A percentile compares a stretch with the other conserved stretches of the same genome.
Conservation (phyloP, 2,113 vertebrate genomes). For the Alligator mississippiensis region DNA sequence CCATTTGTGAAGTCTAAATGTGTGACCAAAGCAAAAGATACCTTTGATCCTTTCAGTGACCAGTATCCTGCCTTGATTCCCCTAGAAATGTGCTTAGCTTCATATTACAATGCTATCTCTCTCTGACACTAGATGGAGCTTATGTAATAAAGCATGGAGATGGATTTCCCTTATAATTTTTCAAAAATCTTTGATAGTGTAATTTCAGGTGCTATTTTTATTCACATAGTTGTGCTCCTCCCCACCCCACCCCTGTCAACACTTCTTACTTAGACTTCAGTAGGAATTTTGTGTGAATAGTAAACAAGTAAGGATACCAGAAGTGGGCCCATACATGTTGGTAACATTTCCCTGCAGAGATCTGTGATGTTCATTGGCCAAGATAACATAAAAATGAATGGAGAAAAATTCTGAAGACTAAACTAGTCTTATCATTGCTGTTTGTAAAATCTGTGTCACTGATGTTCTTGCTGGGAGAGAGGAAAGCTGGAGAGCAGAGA, state of each 20-base stretch:
- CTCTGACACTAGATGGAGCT: not conserved
- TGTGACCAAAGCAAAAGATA: not conserved
- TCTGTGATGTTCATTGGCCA: slow-evolving; percentile 49
- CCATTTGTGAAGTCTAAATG: not conserved
- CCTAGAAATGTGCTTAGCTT: not conserved
- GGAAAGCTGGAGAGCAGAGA: slow-evolving; percentile 42
- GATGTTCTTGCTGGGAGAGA: slow-evolving; percentile 38
- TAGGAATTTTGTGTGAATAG: not conserved
- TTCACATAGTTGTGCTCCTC: not conserved
- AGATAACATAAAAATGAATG: slow-evolving; percentile 58
- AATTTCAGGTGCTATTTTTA: not conserved
- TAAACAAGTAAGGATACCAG: not conserved
- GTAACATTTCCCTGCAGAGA: slow-evolving; percentile 44
- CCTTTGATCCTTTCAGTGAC: not conserved
- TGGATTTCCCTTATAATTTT: not conserved
- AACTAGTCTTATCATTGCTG: slow-evolving; percentile 37
- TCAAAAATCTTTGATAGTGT: not conserved
- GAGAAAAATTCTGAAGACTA: slow-evolving; percentile 31
- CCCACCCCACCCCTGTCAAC: not conserved
- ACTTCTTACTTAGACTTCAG: not conserved
- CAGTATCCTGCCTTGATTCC: not conserved
- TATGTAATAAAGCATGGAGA: not conserved
- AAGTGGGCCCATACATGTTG: not conserved
- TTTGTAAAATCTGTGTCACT: slow-evolving; percentile 51
- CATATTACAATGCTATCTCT: not conserved